These are phyloP conservation scores for Hylomyscus alleni DNA, from an alignment of 2,797 vertebrate genomes.

Conservation along the genomic window DNA sequence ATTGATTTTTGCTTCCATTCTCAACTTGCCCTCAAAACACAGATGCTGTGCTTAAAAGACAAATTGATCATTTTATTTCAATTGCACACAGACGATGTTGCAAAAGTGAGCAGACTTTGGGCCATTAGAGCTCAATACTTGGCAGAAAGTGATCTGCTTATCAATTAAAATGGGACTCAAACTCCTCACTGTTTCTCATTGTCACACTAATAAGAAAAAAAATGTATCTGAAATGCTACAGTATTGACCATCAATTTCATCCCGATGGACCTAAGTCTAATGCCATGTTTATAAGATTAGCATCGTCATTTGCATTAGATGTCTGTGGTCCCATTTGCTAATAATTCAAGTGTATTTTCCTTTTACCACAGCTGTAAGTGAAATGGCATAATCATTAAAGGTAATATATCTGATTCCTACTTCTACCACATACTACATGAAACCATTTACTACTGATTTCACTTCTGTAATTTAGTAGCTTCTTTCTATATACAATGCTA, in stretches of 20 bases:
- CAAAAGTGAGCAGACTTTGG: conserved; percentile 67
- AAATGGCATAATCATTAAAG: conserved; percentile 47
- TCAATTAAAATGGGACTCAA: conserved; percentile 77
- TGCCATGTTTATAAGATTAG: conserved; percentile 53
- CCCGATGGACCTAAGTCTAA: conserved; percentile 44
- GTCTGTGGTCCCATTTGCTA: conserved; percentile 55
- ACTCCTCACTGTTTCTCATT: conserved; percentile 49
- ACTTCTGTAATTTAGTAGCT: conserved; percentile 44
- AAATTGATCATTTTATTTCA: conserved; percentile 83
- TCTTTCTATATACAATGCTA: background rate
- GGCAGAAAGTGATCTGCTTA: conserved; percentile 71
- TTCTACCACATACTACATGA: conserved; percentile 39
- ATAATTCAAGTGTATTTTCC: conserved; percentile 59
- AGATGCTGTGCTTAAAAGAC: conserved; percentile 78
- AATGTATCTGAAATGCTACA: conserved; percentile 49
- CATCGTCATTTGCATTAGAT: conserved; percentile 30
- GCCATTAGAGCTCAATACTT: conserved; percentile 69
- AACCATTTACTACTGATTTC: conserved; percentile 18
- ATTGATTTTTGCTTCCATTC: conserved; percentile 75
- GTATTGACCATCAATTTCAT: conserved; percentile 69
- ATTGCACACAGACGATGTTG: conserved; percentile 74
- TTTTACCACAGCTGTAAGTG: conserved; percentile 36
- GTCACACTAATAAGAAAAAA: conserved; percentile 73
- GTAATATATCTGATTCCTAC: background rate
- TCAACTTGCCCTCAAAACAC: conserved; percentile 71